A percentile compares a stretch with the other conserved stretches of the same genome.
Evolutionary conservation across 2,888 invertebrate species (phyloP).

Genomic region (Hypomecis punctinalis): DNA sequence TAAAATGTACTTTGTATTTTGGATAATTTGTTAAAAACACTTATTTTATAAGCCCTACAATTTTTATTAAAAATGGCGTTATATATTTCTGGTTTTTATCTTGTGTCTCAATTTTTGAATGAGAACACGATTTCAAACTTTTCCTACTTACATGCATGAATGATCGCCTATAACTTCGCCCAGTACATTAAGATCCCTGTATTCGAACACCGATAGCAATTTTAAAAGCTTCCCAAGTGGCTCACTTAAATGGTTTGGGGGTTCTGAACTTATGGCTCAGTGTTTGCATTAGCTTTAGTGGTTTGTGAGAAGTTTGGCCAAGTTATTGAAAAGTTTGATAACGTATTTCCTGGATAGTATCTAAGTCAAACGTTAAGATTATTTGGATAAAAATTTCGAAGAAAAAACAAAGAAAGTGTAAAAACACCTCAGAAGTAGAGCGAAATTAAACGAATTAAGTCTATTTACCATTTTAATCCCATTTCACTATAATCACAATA

Average conservation of each 20-base stretch:
- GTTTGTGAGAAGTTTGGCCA: slow-evolving; percentile 2
- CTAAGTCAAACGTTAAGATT: not conserved
- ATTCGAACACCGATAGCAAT: not conserved
- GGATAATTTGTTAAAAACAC: no score
- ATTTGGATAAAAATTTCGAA: no score
- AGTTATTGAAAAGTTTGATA: slow-evolving; percentile 11
- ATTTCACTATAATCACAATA: no score
- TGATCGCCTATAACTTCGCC: not conserved
- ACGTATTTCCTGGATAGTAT: not conserved
- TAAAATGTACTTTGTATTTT: no score
- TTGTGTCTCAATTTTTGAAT: not conserved
- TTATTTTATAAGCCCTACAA: no score
- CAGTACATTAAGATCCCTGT: not conserved
- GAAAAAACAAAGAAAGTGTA: no score
- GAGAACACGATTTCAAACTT: slow-evolving; percentile 11
- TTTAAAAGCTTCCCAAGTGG: not conserved
- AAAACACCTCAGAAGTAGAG: no score
- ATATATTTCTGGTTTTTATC: not conserved
- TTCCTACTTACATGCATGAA: slow-evolving; percentile 8
- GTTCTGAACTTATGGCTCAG: not conserved
- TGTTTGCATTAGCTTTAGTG: not conserved
- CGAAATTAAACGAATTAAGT: no score
- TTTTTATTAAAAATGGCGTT: no score
- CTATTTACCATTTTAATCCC: no score
- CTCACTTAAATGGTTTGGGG: slow-evolving; percentile 8